Conservation (phyloP, 2,113 vertebrate species). For the Anhinga anhinga region DNA sequence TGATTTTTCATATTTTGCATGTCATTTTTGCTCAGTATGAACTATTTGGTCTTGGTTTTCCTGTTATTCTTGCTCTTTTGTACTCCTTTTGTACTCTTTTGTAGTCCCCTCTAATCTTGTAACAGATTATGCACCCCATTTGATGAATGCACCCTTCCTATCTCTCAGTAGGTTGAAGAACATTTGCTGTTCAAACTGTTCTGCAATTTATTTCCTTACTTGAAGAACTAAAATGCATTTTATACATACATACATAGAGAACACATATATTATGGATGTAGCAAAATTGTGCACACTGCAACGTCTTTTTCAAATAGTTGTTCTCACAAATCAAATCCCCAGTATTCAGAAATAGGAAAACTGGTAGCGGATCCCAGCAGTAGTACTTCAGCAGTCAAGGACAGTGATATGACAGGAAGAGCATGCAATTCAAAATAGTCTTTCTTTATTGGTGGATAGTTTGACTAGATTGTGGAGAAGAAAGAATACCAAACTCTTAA, state of each 20-base stretch:
- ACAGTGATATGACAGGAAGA: not conserved
- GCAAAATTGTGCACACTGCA: not conserved
- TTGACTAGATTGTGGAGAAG: not conserved
- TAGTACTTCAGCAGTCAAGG: not conserved
- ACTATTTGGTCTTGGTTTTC: not conserved
- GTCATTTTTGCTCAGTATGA: not conserved
- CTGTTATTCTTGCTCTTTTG: not conserved
- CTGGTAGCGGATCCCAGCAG: not conserved
- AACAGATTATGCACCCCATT: not conserved
- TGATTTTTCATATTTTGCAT: not conserved
- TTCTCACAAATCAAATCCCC: not conserved
- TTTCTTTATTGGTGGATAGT: not conserved
- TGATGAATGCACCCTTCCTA: not conserved
- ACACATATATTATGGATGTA: not conserved
- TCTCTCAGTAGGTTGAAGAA: conserved; percentile 2
- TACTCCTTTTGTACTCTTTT: not conserved
- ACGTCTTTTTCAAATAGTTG: not conserved
- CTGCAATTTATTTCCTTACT: not conserved
- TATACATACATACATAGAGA: not conserved
- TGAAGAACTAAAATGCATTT: not conserved
- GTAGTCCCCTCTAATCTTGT: not conserved
- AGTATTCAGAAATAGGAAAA: not conserved
- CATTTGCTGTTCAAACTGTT: conserved; percentile 6
- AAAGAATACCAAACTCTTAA: not conserved
- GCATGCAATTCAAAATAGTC: not conserved